Conservation (phyloP, 2,797 vertebrate species). For the Morus bassanus region DNA sequence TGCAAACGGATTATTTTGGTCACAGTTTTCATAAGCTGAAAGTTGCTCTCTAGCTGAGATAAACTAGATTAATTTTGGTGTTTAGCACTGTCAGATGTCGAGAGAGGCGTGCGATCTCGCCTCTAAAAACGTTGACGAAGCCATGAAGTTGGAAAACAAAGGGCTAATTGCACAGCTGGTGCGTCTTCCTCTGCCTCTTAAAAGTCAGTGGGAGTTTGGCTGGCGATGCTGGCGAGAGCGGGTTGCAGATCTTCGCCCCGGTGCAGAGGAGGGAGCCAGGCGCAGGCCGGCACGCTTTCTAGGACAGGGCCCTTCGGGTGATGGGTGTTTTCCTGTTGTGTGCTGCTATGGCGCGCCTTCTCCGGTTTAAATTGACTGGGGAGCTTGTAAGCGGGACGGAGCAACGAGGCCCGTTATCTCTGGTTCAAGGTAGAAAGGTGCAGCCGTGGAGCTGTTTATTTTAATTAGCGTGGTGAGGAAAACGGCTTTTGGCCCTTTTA, state of each 20-base stretch:
- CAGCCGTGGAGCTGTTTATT: neutral
- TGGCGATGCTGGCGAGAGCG: fast-evolving
- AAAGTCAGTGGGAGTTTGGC: neutral
- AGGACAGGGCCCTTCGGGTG: fast-evolving
- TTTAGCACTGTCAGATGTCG: constrained; percentile 11
- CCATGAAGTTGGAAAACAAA: constrained; percentile 46
- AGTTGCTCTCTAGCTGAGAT: constrained; percentile 20
- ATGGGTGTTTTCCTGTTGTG: fast-evolving
- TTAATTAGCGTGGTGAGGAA: neutral
- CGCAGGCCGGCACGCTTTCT: fast-evolving
- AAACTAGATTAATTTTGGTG: constrained; percentile 17
- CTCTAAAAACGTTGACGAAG: constrained; percentile 3
- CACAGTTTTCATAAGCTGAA: constrained; percentile 3
- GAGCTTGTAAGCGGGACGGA: neutral
- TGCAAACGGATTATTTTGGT: neutral
- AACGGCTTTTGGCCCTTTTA: neutral
- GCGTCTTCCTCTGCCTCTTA: neutral
- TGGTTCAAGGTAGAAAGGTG: neutral
- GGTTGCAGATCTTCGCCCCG: neutral
- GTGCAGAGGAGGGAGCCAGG: fast-evolving
- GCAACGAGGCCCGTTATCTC: neutral
- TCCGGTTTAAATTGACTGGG: neutral
- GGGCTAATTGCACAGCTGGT: constrained; percentile 49
- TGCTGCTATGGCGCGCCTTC: fast-evolving
- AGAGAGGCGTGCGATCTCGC: neutral